These are phyloP conservation scores for Drosophila kanapiae DNA, from an alignment of 1,140 invertebrate species.

Conservation along the genomic window DNA sequence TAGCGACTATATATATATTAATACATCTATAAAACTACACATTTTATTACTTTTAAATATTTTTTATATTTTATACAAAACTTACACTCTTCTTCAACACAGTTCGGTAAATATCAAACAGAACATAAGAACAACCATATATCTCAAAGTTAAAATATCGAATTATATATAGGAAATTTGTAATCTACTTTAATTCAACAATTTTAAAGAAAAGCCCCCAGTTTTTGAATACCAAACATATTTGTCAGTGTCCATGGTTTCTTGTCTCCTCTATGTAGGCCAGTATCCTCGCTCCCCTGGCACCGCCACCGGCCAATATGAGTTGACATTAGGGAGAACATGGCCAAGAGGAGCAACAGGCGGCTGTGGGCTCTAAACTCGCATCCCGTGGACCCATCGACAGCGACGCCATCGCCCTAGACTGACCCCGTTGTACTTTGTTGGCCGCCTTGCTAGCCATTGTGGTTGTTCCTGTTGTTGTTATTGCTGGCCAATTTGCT, in stretches of 20 bases:
- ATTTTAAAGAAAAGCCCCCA: no score
- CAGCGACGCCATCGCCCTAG: conserved; percentile 60
- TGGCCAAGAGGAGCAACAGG: conserved; percentile 37
- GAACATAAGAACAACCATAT: no score
- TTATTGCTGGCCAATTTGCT: conserved; percentile 68
- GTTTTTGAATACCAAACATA: neutral
- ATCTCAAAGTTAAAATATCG: no score
- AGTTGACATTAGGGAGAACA: conserved; percentile 53
- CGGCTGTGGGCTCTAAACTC: conserved; percentile 7
- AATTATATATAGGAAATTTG: no score
- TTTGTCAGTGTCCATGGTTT: conserved; percentile 14
- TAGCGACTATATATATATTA: no score
- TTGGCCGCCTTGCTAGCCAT: conserved; percentile 14
- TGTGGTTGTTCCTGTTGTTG: conserved; percentile 11
- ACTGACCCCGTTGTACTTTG: conserved; percentile 65
- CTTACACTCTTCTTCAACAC: no score
- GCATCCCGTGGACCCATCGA: conserved; percentile 37
- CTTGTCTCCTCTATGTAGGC: conserved; percentile 30
- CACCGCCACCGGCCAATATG: conserved; percentile 27
- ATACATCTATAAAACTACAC: no score
- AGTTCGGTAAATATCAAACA: no score
- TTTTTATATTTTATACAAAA: no score
- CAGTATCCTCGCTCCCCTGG: conserved; percentile 2
- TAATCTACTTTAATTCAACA: no score
- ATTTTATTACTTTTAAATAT: no score